Evolutionary conservation across 1,140 invertebrate genomes (phyloP).

Genomic region (Branchinecta lindahli): DNA sequence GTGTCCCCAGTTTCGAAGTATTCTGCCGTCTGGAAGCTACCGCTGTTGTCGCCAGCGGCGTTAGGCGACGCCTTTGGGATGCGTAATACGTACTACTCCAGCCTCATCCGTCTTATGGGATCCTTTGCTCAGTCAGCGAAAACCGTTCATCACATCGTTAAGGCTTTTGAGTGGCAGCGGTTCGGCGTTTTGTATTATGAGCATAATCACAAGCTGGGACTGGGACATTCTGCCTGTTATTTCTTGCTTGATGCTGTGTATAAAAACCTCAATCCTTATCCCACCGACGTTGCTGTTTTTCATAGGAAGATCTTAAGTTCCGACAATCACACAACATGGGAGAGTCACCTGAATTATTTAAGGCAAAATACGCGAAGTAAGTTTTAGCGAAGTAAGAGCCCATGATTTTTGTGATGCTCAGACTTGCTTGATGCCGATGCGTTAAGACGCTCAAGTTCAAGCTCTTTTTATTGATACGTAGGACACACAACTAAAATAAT

Average conservation of each 20-base stretch:
- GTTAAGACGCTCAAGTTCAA: too few relatives aligned
- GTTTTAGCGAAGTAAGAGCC: constrained; percentile 31
- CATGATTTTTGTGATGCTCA: too few relatives aligned
- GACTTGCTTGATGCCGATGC: too few relatives aligned
- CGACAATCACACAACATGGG: background rate
- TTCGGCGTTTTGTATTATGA: constrained; percentile 51
- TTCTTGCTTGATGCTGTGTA: constrained; percentile 52
- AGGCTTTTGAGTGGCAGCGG: background rate
- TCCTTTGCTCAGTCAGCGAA: constrained; percentile 33
- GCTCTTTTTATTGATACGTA: too few relatives aligned
- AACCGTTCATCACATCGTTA: background rate
- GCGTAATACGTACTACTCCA: constrained; percentile 46
- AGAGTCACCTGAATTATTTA: constrained; percentile 20
- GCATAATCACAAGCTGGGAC: constrained; percentile 33
- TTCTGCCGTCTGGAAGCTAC: constrained; percentile 69
- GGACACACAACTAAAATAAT: too few relatives aligned
- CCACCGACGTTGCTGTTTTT: constrained; percentile 21
- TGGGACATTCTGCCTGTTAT: constrained; percentile 53
- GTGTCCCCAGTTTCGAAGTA: constrained; percentile 77
- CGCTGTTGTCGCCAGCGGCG: constrained; percentile 66
- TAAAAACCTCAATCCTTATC: constrained; percentile 41
- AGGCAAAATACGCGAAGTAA: constrained; percentile 28
- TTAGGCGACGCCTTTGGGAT: constrained; percentile 60
- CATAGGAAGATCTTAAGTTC: background rate
- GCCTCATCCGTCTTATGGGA: constrained; percentile 70